phyloP scores from a whole-genome alignment of 1,140 invertebrate genomes.

The Arctopsyche grandis region DNA sequence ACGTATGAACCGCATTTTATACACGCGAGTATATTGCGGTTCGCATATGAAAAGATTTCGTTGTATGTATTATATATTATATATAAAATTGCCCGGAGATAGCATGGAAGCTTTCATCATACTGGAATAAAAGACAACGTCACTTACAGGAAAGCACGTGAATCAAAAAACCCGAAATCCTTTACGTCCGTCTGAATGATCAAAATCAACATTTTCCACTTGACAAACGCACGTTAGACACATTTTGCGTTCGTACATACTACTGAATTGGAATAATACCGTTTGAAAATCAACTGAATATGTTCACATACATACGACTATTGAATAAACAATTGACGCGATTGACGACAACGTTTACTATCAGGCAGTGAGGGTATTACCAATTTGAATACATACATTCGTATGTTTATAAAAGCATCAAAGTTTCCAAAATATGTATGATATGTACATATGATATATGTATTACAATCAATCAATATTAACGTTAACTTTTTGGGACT shows the following conservation, averaged over 20 bases:
- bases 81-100: conserved; percentile 20
- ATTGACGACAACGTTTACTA: conserved; percentile 18
- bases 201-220: conserved; percentile 3
- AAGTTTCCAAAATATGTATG: too few relatives aligned
- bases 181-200: conserved; percentile 11
- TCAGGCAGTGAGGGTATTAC: neutral
- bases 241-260: too few relatives aligned
- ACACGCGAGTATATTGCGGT: too few relatives aligned
- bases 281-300: too few relatives aligned
- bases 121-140: conserved; percentile 9
- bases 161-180: conserved; percentile 11
- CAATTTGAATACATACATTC: neutral
- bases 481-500: too few relatives aligned
- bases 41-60: too few relatives aligned
- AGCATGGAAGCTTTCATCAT: conserved; percentile 12
- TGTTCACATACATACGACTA: neutral
- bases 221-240: too few relatives aligned
- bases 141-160: conserved; percentile 5
- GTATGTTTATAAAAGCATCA: neutral
- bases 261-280: too few relatives aligned
- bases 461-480: too few relatives aligned
- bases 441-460: too few relatives aligned
- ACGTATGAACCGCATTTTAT: too few relatives aligned
- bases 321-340: conserved; percentile 1
- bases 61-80: too few relatives aligned